Conservation (phyloP, 2,888 invertebrate genomes). For the Labia minor region DNA sequence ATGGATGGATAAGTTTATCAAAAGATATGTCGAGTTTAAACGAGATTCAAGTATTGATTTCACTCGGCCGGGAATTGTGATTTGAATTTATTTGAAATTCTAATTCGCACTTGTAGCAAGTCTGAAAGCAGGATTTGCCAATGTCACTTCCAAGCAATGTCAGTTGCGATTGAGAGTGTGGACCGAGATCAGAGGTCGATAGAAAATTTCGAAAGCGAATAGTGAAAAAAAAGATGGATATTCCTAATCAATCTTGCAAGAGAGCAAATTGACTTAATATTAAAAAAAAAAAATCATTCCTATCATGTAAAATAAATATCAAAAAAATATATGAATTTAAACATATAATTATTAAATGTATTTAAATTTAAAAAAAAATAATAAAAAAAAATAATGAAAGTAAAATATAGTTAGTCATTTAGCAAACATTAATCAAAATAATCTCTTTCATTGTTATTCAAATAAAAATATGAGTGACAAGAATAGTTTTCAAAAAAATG, state of each 20-base stretch:
- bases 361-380: too few relatives aligned
- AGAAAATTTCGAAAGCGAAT: background rate
- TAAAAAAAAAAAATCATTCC: too few relatives aligned
- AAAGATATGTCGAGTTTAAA: background rate
- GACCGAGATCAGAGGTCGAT: background rate
- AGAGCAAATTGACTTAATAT: background rate
- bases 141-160: slow-evolving; percentile 8
- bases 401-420: too few relatives aligned
- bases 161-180: background rate
- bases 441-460: too few relatives aligned
- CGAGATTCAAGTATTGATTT: slow-evolving; percentile 13
- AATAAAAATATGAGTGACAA: too few relatives aligned
- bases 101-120: slow-evolving; percentile 13
- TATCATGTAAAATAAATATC: too few relatives aligned
- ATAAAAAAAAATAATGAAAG: too few relatives aligned
- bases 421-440: too few relatives aligned
- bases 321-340: too few relatives aligned
- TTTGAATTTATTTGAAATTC: slow-evolving; percentile 13
- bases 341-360: too few relatives aligned
- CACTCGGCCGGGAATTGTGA: background rate
- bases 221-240: background rate
- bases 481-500: too few relatives aligned
- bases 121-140: slow-evolving; percentile 13
- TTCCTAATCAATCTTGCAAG: slow-evolving; percentile 7
- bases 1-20: slow-evolving; percentile 13